Base-by-base conservation (phyloP, 2,888 invertebrate genomes). In the Baronia brevicornis region DNA sequence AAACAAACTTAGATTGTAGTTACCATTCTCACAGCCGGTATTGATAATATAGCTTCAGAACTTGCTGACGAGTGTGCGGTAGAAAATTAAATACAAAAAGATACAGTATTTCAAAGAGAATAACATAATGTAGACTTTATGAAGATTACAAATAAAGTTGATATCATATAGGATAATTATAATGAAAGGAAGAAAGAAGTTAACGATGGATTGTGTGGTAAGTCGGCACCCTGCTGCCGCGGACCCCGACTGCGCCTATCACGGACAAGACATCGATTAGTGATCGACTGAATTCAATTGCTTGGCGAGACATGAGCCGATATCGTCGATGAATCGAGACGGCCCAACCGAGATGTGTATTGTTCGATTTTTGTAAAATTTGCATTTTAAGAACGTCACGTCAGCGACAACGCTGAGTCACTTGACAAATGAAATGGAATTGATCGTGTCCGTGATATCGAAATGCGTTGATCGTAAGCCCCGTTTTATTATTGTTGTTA, bases 121-220 rank as follows among this genome's bases (percentile, higher is more conserved):
- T 57, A 57, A 60, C 49, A 65, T 59, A 79, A 61, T 67, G 61
- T 78, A 49, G 52, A 75, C 77, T 71, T 60, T 78, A 69, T 54
- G 42, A 39, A 42, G 38, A 46, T 37, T 51, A 49, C 38, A 41
- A 56, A 67, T 79, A 82, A 64, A 69, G 82, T 71, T 64, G 61
- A 77, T 73, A 73, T 63, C 82, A 50, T 63, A 67, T 67, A 52
- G 39, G 51, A 54, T 58, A 62, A 51, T 49, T 57, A 68, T 82
- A 82, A 82, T 82, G 84, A 77, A 80, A 78, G 71, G 70, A 74
- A 72, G 79, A 79, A 79, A 79, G 77, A 79, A 80, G 82, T 77
- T 84, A 84, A 84, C 84, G 84, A 82, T 84, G 84, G 84, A 82
- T 84, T 84, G 84, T 84, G 84, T 82, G 82, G 84, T 82, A 80